Evolutionary conservation across 2,113 vertebrate genomes (phyloP).

Genomic region (Electrona antarctica): DNA sequence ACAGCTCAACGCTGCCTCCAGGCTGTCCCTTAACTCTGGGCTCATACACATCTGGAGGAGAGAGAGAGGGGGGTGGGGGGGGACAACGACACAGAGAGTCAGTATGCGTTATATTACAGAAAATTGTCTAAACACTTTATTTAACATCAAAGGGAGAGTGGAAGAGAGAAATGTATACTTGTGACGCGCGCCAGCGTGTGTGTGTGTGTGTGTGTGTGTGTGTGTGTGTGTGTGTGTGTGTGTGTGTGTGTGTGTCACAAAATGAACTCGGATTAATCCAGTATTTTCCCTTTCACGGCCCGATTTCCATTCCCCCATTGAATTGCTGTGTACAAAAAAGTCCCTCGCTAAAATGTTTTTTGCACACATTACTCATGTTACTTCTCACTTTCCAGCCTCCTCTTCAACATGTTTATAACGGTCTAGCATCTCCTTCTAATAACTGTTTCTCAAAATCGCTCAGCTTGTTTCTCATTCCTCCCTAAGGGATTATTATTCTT

Average conservation of each 20-base stretch:
- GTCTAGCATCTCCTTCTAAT: neutral
- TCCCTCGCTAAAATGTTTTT: neutral
- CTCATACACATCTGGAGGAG: constrained; percentile 50
- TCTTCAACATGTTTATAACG: neutral
- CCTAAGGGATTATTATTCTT: too few relatives aligned
- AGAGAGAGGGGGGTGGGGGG: neutral
- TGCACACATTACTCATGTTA: constrained; percentile 19
- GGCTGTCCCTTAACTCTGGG: constrained; percentile 20
- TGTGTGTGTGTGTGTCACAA: too few relatives aligned
- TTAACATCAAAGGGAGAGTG: neutral
- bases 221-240: too few relatives aligned
- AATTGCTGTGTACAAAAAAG: too few relatives aligned
- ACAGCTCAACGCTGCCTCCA: constrained; percentile 20
- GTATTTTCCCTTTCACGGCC: too few relatives aligned
- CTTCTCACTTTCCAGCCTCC: constrained; percentile 15
- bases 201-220: too few relatives aligned
- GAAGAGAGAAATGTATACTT: neutral
- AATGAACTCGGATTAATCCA: too few relatives aligned
- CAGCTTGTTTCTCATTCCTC: constrained; percentile 22
- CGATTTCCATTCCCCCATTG: too few relatives aligned
- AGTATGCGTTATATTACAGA: too few relatives aligned
- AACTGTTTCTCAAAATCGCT: neutral
- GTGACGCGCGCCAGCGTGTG: too few relatives aligned
- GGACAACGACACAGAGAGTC: too few relatives aligned
- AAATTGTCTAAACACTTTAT: too few relatives aligned